Evolutionary conservation across 2,797 vertebrate genomes (phyloP).

Genomic region (Corythornis leucogaster): DNA sequence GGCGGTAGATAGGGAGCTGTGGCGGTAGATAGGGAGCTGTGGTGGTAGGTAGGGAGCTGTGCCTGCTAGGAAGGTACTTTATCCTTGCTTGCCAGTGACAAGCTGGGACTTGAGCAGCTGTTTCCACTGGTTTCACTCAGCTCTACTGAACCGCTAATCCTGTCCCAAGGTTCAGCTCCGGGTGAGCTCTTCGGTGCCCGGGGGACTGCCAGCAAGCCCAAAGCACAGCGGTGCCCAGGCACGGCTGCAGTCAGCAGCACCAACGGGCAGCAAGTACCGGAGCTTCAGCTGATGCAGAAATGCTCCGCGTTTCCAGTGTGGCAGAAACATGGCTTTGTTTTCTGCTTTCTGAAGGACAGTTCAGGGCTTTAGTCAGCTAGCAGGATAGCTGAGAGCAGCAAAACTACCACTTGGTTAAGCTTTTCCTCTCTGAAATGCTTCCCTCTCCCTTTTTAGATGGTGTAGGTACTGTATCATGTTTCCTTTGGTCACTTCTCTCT

Average conservation of each 20-base stretch:
- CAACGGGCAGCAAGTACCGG: not conserved
- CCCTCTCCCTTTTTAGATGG: not conserved
- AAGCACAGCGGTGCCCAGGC: not conserved
- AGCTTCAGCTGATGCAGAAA: not conserved
- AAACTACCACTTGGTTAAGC: not conserved
- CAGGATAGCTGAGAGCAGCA: not conserved
- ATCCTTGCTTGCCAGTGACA: not conserved
- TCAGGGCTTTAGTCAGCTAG: not conserved
- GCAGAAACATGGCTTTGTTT: not conserved
- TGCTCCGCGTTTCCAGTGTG: accelerated
- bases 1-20: no score
- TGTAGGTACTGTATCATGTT: not conserved
- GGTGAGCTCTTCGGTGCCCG: not conserved
- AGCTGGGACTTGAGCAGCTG: not conserved
- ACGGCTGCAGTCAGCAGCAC: not conserved
- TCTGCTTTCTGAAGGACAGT: not conserved
- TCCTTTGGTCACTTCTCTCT: not conserved
- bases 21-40: no score
- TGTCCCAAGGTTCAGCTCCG: not conserved
- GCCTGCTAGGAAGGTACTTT: not conserved
- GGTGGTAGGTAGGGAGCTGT: not conserved
- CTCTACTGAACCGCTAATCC: not conserved
- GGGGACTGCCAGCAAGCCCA: not conserved
- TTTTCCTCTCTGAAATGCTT: not conserved
- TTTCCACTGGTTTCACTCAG: not conserved